Conservation (phyloP, 1,140 invertebrate genomes). For the Euborellia annulipes region DNA sequence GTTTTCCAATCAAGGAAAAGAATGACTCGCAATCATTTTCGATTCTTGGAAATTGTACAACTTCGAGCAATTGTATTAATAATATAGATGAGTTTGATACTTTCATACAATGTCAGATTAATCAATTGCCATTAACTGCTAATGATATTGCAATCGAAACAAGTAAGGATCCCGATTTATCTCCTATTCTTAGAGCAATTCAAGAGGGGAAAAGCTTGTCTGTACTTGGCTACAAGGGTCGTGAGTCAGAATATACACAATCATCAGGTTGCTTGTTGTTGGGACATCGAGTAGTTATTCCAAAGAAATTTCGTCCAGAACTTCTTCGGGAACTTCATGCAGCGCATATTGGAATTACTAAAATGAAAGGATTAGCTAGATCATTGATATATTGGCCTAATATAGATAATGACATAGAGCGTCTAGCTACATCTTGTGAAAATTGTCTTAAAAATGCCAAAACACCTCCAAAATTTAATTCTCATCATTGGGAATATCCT, state of each 20-base stretch:
- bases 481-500: not conserved
- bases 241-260: too few relatives aligned
- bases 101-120: not conserved
- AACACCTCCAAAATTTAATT: too few relatives aligned
- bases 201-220: not conserved
- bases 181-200: not conserved
- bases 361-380: constrained; percentile 10
- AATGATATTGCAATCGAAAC: too few relatives aligned
- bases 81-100: too few relatives aligned
- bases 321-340: constrained; percentile 7
- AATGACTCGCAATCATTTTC: too few relatives aligned
- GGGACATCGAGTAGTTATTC: constrained; percentile 8
- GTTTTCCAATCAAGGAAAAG: constrained; percentile 12
- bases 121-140: too few relatives aligned
- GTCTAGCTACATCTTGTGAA: not conserved
- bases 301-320: not conserved
- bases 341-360: constrained; percentile 8
- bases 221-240: too few relatives aligned
- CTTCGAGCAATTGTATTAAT: too few relatives aligned
- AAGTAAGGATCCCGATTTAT: not conserved
- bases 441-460: too few relatives aligned
- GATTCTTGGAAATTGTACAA: too few relatives aligned
- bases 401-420: constrained; percentile 1
- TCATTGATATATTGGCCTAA: constrained; percentile 11
- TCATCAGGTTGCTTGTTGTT: constrained; percentile 11